Conservation (phyloP, 1,140 invertebrate species). For the Drosophila varians region DNA sequence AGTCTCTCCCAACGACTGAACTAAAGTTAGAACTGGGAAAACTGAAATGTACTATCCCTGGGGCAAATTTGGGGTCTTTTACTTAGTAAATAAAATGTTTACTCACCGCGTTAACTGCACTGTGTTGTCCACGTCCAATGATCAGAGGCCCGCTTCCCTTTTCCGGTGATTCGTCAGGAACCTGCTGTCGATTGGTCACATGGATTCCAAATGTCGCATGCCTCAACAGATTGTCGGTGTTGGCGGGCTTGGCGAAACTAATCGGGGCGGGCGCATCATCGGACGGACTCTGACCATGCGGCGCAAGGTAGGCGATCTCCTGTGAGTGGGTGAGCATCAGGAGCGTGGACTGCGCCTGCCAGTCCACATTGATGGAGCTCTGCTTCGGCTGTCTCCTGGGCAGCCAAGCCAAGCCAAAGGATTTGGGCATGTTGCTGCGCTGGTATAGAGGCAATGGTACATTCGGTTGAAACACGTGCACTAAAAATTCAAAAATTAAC, state of each 20-base stretch:
- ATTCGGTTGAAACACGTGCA: slow-evolving; percentile 87
- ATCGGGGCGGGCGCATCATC: slow-evolving; percentile 67
- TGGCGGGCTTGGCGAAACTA: slow-evolving; percentile 48
- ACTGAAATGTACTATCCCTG: no score
- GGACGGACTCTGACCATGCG: slow-evolving; percentile 53
- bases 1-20: no score
- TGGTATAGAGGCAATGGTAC: slow-evolving; percentile 85
- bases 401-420: slow-evolving; percentile 85
- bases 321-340: slow-evolving; percentile 86
- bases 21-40: no score
- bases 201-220: slow-evolving; percentile 74
- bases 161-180: slow-evolving; percentile 9
- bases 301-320: slow-evolving; percentile 66
- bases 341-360: slow-evolving; percentile 86
- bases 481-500: slow-evolving; percentile 67
- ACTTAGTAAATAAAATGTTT: no score
- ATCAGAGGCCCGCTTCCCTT: slow-evolving; percentile 58
- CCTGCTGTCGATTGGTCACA: slow-evolving; percentile 47
- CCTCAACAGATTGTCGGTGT: slow-evolving; percentile 29
- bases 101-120: slow-evolving; percentile 78
- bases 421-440: slow-evolving; percentile 84
- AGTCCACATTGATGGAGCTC: slow-evolving; percentile 83
- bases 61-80: no score
- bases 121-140: slow-evolving; percentile 59
- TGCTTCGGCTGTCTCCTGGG: slow-evolving; percentile 83